Base-by-base conservation (phyloP, 2,888 invertebrate genomes). In the Cabera pusaria region DNA sequence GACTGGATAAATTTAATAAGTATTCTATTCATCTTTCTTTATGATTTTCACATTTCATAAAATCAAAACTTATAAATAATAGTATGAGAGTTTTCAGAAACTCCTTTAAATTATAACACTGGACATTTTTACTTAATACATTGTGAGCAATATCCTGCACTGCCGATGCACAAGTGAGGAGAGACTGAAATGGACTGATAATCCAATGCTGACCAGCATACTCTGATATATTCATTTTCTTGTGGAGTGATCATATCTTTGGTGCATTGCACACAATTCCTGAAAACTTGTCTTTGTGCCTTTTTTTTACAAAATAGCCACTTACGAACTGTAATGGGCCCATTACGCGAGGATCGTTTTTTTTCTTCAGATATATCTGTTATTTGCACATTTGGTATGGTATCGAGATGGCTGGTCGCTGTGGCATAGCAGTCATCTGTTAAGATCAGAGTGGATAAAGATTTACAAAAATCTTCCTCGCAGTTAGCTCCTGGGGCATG, bases 151-250 rank as follows among this genome's bases (percentile, higher is more conserved):
- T 9, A 6, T 47, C 49, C 17, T 53, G 51, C 10, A 54, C 11
- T 23, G 21, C 25, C 7, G 47, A 47, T 6, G 47, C 12, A 6
- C 37, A 4, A 12, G 9, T 0, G 0, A 49, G 1, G 19, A 52
- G 20, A 5, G 37, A 29, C 6, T 48, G 36, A 17, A 28, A 44
- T 18, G 44, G 42, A 48, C 23, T 46, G 25, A 37, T 41, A 39
- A 55, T 50, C 49, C 52, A 55, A 6, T 31, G 42, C 22, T 29
- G 28, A 32, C 44, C 46, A 34, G 55, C 46, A 34, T 50, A 52
- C 26, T 55, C 52, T 4, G 2, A 28, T 28, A 12, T 28, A 36
- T 19, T 36, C 36, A 5, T 2, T 5, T 6, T 23, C 23, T 5
- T 23, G n/a, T n/a, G 1, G 16, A 2, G 6, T 4, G 1, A 24